Conservation (phyloP, 2,888 invertebrate species). For the Drosophila macrospina region DNA sequence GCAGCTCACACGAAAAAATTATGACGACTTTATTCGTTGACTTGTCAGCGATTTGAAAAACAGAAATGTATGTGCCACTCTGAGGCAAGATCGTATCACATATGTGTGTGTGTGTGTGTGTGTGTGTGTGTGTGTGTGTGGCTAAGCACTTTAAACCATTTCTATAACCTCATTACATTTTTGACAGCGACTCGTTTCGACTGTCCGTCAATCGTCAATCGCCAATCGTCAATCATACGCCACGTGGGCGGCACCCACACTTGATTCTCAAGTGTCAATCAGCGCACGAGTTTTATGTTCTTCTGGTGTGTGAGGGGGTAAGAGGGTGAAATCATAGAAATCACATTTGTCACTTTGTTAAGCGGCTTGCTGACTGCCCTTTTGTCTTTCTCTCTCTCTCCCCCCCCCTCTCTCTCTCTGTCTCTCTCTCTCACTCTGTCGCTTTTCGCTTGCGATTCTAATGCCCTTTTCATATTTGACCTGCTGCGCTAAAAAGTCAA, state of each 20-base stretch:
- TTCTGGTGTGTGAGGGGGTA: neutral
- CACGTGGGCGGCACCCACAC: conserved; percentile 65
- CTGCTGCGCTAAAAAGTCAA: conserved; percentile 66
- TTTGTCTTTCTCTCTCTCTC: conserved; percentile 43
- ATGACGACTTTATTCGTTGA: conserved; percentile 49
- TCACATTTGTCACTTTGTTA: conserved; percentile 53
- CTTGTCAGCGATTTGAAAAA: conserved; percentile 39
- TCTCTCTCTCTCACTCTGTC: conserved; percentile 27
- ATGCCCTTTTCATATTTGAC: conserved; percentile 50
- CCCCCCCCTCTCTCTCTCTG: conserved; percentile 20
- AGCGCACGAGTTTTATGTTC: conserved; percentile 9
- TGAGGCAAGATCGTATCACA: conserved; percentile 23
- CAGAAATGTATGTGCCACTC: conserved; percentile 2
- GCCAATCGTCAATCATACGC: conserved; percentile 57
- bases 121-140: neutral
- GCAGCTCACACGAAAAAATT: conserved; percentile 25
- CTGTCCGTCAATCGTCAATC: conserved; percentile 63
- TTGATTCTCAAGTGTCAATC: conserved; percentile 43
- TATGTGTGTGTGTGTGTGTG: neutral
- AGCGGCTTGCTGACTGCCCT: conserved; percentile 77
- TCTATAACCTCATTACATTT: conserved; percentile 51
- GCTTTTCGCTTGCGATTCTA: conserved; percentile 21
- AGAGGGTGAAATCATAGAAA: conserved; percentile 69
- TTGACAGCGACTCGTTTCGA: conserved; percentile 28
- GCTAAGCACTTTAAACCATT: conserved; percentile 48